Evolutionary conservation across 2,797 vertebrate species (phyloP).

Genomic region (Coracias cyanogaster): DNA sequence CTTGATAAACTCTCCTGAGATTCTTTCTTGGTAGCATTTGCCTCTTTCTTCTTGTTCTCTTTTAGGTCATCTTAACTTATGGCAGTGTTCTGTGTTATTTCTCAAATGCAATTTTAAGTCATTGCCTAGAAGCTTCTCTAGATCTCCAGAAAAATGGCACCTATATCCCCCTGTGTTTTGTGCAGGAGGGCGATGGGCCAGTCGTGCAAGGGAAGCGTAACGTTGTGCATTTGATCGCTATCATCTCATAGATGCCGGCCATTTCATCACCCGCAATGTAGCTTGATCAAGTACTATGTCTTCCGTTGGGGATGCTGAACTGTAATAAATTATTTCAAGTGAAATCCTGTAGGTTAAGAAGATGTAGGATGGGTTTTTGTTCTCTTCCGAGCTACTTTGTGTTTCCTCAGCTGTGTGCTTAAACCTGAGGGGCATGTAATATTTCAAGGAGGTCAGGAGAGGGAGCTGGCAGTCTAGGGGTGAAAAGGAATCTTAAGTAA

Average conservation of each 20-base stretch:
- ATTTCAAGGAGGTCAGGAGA: constrained; percentile 22
- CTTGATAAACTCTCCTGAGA: neutral
- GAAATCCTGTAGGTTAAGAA: neutral
- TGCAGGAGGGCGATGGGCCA: neutral
- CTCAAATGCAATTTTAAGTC: neutral
- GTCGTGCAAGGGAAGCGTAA: fast-evolving
- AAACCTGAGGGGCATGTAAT: neutral
- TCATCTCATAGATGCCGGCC: neutral
- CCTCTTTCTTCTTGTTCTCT: neutral
- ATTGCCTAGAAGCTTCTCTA: neutral
- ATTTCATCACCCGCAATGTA: neutral
- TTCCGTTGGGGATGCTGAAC: neutral
- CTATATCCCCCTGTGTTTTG: fast-evolving
- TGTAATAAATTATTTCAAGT: neutral
- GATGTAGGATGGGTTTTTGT: neutral
- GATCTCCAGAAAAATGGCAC: neutral
- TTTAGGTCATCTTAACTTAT: neutral
- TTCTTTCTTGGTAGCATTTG: neutral
- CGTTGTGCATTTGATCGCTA: fast-evolving
- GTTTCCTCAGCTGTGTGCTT: neutral
- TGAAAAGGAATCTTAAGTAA: neutral
- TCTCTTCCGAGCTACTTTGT: neutral
- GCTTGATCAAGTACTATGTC: neutral
- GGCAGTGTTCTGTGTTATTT: neutral
- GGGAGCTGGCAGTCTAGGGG: constrained; percentile 47